phyloP scores from a whole-genome alignment of 1,140 invertebrate species.

The Prorops nasuta region DNA sequence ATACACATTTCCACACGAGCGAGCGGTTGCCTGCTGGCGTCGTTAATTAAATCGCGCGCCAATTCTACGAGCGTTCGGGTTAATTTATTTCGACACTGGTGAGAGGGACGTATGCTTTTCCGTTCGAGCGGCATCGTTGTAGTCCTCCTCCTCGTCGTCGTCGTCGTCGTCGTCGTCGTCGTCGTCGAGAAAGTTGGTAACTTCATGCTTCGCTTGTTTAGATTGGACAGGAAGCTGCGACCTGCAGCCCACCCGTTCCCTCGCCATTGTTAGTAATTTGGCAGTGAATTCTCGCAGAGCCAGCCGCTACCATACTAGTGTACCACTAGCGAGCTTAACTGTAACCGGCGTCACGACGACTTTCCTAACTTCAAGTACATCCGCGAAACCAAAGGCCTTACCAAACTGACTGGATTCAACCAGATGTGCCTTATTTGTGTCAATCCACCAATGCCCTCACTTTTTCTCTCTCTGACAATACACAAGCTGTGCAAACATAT shows the following conservation, averaged over 20 bases:
- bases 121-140: conserved; percentile 31
- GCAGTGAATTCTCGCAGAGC: conserved; percentile 32
- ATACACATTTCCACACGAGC: no score
- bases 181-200: conserved; percentile 47
- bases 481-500: no score
- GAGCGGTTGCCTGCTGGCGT: no score
- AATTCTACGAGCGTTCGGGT: no score
- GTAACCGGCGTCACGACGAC: conserved; percentile 22
- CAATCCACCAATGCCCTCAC: no score
- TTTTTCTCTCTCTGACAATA: no score
- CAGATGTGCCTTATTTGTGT: no score
- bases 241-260: conserved; percentile 19
- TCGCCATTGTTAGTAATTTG: conserved; percentile 48
- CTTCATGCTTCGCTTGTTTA: conserved; percentile 50
- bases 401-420: no score
- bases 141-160: no score
- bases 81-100: conserved; percentile 42
- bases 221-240: conserved; percentile 44
- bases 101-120: conserved; percentile 19
- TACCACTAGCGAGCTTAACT: no score
- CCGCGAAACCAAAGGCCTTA: conserved; percentile 14
- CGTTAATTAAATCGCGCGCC: no score
- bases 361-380: conserved; percentile 19
- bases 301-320: conserved; percentile 26
- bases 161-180: no score